Percentiles rank a stretch among this genome's conserved stretches.
Conservation (phyloP, 2,113 vertebrate genomes). For the Chlorocebus sabaeus region DNA sequence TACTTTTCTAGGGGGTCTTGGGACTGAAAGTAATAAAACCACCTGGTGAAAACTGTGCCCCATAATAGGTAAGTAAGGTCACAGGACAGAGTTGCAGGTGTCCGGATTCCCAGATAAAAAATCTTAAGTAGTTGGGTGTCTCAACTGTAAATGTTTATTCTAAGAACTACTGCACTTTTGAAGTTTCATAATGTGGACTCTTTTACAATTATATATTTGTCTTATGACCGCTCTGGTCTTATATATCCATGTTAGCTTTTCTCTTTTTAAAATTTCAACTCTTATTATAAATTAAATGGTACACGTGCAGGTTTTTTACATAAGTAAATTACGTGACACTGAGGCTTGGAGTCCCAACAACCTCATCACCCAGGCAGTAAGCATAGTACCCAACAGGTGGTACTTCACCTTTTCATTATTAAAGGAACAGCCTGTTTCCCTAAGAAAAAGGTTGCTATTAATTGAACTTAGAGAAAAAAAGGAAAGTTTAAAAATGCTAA, state of each 20-base stretch:
- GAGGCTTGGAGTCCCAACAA: too few relatives aligned
- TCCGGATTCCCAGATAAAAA: background rate
- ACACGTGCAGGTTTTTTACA: too few relatives aligned
- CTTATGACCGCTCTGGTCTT: background rate
- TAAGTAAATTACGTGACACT: too few relatives aligned
- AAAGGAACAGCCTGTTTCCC: background rate
- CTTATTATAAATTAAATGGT: too few relatives aligned
- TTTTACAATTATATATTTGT: background rate
- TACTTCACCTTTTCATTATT: background rate
- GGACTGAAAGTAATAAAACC: background rate
- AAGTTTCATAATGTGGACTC: background rate
- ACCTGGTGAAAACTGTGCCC: background rate
- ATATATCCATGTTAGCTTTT: background rate
- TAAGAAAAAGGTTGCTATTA: background rate
- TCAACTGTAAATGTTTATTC: background rate
- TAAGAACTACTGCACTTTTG: background rate
- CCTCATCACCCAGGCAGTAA: too few relatives aligned
- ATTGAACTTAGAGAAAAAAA: background rate
- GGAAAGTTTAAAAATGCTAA: background rate
- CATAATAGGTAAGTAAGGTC: background rate
- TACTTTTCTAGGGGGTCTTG: slow-evolving; percentile 31
- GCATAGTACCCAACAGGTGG: too few relatives aligned
- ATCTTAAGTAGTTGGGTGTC: background rate
- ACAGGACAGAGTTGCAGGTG: background rate
- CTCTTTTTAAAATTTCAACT: too few relatives aligned